Evolutionary conservation across 1,140 invertebrate genomes (phyloP).

Genomic region (Aethina tumida): DNA sequence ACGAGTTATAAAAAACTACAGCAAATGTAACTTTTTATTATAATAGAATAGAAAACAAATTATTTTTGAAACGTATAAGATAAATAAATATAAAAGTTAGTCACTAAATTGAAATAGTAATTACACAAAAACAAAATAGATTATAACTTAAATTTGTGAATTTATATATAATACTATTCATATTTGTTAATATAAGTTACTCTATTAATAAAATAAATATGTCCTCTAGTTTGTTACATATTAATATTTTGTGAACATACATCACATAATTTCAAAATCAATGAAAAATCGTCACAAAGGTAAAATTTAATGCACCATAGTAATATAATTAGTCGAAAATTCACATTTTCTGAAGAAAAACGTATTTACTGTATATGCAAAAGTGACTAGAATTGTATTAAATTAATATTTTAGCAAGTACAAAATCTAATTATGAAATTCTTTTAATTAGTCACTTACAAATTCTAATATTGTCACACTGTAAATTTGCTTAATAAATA

Average conservation of each 20-base stretch:
- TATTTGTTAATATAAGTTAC: conserved; percentile 25
- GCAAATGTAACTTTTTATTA: no score
- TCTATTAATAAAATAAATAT: conserved; percentile 27
- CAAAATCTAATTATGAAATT: conserved; percentile 18
- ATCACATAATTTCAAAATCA: not conserved
- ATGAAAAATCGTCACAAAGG: not conserved
- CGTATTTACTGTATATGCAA: conserved; percentile 18
- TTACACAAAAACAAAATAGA: conserved; percentile 1
- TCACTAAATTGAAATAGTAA: not conserved
- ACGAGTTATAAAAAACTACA: no score
- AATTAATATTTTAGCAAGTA: conserved; percentile 14
- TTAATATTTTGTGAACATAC: not conserved
- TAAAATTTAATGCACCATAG: not conserved
- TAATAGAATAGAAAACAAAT: conserved; percentile 1
- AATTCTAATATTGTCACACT: conserved; percentile 24
- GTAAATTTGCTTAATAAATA: conserved; percentile 16
- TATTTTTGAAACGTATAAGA: not conserved
- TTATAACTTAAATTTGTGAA: conserved; percentile 12
- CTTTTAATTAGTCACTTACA: conserved; percentile 20
- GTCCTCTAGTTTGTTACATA: conserved; percentile 15
- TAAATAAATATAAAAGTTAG: not conserved
- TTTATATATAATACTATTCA: conserved; percentile 21
- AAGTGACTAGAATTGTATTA: conserved; percentile 15
- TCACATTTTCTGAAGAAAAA: conserved; percentile 10
- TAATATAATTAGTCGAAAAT: conserved; percentile 12